Evolutionary conservation across 30 jellyfish, hydroid and myxozoan genomes (phyloP), one percentile per base, ranked within the genome.

Genomic region (Pelagia noctiluca): DNA sequence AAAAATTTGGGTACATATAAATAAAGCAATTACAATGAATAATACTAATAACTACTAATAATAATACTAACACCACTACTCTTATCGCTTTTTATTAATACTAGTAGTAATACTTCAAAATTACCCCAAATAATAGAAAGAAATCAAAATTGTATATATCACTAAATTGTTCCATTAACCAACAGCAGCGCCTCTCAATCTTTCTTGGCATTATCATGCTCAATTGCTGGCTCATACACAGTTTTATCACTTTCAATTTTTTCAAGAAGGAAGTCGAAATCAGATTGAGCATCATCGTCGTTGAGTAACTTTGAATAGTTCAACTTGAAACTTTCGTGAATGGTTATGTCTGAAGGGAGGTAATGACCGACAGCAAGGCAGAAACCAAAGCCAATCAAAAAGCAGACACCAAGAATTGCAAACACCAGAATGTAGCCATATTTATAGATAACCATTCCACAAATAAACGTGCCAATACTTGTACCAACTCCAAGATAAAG

Each of bases 401-500:
- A 89, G 33, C 42, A 65, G 25, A 73, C 63, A 3, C 97, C 97
- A 76, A 85, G 26, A n/a, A 75, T 46, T 12, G 80, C n/a, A 33
- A 90, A 90, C 23, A 90, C 88, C 25, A 63, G 71, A 21, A 66
- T 76, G 53, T 90, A 90, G 16, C 97, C 96, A 90, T 68, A 84
- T 30, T 76, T 67, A 34, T 84, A 80, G 0, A 90, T 82, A 23
- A 78, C 38, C 50, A 47, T 82, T 12, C 91, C 90, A n/a, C 94
- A 94, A 11, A 78, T 81, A 21, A 84, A 84, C 13, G 85, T 54
- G 54, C 97, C 97, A 70, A 90, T 61, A 33, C 95, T 74, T 19
- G 88, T 78, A 25, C 97, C 97, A 34, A 90, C 80, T 16, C 97
- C 97, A 68, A 74, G 83, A 76, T 90, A 85, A 28, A 90, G 50